phyloP scores from a whole-genome alignment of 2,113 vertebrate genomes.

The Lipophrys pholis region DNA sequence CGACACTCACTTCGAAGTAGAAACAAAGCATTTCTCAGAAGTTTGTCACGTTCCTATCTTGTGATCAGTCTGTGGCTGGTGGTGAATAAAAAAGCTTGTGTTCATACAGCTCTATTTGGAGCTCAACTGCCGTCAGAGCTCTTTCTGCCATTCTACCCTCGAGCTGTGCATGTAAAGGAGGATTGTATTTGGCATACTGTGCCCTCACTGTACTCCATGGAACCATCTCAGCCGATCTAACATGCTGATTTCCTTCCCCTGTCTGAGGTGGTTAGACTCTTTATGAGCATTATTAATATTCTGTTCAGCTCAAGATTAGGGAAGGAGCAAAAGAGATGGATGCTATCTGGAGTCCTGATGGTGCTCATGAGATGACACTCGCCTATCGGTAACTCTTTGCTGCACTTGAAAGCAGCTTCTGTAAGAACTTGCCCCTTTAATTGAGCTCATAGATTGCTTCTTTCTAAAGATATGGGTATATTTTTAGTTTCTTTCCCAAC shows the following conservation, averaged over 20 bases:
- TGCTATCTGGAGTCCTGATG: slow-evolving; percentile 44
- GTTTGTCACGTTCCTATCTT: slow-evolving; percentile 34
- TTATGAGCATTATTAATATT: slow-evolving; percentile 59
- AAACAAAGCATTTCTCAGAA: slow-evolving; percentile 43
- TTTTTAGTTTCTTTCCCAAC: slow-evolving; percentile 25
- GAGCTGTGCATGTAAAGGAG: slow-evolving; percentile 39
- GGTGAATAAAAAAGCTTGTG: slow-evolving; percentile 35
- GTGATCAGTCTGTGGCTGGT: slow-evolving; percentile 49
- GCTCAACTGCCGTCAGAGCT: slow-evolving; percentile 38
- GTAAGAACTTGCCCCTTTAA: slow-evolving; percentile 37
- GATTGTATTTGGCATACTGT: slow-evolving; percentile 57
- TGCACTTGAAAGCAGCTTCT: slow-evolving; percentile 20
- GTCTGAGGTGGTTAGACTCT: not conserved
- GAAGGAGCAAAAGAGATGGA: slow-evolving; percentile 29
- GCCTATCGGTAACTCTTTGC: slow-evolving; percentile 48
- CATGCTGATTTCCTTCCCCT: slow-evolving; percentile 15
- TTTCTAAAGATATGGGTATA: slow-evolving; percentile 18
- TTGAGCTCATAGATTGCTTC: slow-evolving; percentile 20
- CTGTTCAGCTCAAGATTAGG: slow-evolving; percentile 60
- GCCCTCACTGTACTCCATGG: slow-evolving; percentile 42
- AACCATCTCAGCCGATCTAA: slow-evolving; percentile 23
- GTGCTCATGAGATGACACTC: slow-evolving; percentile 44
- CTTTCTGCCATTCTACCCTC: slow-evolving; percentile 16
- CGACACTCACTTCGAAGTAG: slow-evolving; percentile 45
- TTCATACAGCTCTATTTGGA: slow-evolving; percentile 37